These are phyloP conservation scores for Caenorhabditis tropicalis DNA, from an alignment of 1,140 invertebrate genomes.

Conservation along the genomic window DNA sequence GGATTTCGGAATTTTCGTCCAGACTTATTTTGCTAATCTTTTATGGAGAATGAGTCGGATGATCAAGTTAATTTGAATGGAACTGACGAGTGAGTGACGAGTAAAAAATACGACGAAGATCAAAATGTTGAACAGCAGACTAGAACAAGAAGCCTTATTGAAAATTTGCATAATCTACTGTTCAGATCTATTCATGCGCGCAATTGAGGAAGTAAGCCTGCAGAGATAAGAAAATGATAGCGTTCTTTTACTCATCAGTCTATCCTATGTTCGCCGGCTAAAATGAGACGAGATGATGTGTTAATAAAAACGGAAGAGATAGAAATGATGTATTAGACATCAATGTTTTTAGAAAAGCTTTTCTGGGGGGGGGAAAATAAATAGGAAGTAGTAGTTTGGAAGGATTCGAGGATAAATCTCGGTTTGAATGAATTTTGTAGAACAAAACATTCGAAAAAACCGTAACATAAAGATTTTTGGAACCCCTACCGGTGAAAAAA, in stretches of 20 bases:
- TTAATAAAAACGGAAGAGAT: background rate
- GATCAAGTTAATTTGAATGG: no score
- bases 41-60: background rate
- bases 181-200: constrained; percentile 16
- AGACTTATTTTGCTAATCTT: background rate
- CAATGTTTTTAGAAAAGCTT: background rate
- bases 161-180: constrained; percentile 40
- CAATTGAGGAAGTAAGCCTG: background rate
- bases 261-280: background rate
- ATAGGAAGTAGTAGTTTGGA: no score
- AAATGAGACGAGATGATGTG: background rate
- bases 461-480: no score
- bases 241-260: background rate
- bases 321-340: background rate
- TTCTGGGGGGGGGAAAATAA: background rate
- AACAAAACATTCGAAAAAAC: no score
- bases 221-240: background rate
- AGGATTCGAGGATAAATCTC: no score
- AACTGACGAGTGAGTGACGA: background rate
- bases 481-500: no score
- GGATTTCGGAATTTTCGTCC: background rate
- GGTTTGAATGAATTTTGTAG: no score
- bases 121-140: background rate
- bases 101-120: background rate
- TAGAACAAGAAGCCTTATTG: constrained; percentile 20